Evolutionary conservation across 2,888 invertebrate genomes (phyloP).

Genomic region (Meghimatium bilineatum): DNA sequence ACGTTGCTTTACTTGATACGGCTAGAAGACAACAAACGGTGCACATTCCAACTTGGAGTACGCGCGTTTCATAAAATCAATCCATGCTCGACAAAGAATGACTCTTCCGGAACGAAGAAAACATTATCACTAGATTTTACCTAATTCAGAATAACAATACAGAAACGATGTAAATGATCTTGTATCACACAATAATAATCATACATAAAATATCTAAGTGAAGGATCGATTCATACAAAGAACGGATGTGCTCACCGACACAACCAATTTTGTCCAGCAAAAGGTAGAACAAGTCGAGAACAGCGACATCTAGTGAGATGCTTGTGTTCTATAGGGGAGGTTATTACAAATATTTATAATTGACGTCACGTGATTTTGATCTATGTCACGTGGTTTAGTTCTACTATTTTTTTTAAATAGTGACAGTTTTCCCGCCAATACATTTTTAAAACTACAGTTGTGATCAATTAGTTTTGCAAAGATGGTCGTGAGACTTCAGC

Average conservation of each 20-base stretch:
- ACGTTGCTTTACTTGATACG: no score
- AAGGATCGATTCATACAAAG: neutral
- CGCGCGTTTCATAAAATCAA: constrained; percentile 20
- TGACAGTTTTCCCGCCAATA: neutral
- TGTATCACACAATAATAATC: neutral
- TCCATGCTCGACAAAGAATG: constrained; percentile 4
- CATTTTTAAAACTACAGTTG: neutral
- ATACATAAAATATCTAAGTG: neutral
- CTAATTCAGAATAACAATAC: neutral
- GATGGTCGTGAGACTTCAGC: no score
- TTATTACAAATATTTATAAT: neutral
- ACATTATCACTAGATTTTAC: neutral
- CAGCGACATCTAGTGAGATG: constrained; percentile 31
- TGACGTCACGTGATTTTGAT: constrained; percentile 40
- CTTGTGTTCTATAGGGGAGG: constrained; percentile 39
- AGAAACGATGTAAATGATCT: neutral
- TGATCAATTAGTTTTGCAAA: no score
- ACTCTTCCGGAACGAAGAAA: neutral
- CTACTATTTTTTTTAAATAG: constrained; percentile 2
- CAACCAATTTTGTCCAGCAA: constrained; percentile 24
- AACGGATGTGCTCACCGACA: constrained; percentile 9
- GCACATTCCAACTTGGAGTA: constrained; percentile 19
- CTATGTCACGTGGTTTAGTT: constrained; percentile 29
- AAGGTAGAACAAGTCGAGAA: constrained; percentile 33
- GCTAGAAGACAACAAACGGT: neutral